These are phyloP conservation scores for Pseudolycoriella hygida DNA, from an alignment of 2,888 invertebrate genomes.

Conservation along the genomic window DNA sequence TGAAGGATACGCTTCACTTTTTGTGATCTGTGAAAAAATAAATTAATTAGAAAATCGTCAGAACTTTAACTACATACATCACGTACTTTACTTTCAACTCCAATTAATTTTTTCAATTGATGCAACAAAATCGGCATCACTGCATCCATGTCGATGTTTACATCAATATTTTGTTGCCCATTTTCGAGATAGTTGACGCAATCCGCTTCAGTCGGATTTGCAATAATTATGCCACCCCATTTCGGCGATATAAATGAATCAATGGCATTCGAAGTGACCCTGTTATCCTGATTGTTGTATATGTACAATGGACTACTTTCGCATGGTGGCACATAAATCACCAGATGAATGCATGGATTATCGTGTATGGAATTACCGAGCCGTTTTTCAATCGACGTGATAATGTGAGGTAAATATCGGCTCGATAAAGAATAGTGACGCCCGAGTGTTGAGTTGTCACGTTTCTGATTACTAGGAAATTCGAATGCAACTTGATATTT, in stretches of 20 bases:
- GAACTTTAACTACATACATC: not conserved
- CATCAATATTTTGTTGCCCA: conserved; percentile 22
- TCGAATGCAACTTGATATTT: conserved; percentile 65
- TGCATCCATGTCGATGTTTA: conserved; percentile 37
- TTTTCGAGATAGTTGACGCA: conserved; percentile 31
- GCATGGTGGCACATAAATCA: conserved; percentile 66
- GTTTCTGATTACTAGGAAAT: conserved; percentile 46
- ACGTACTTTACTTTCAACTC: conserved; percentile 43
- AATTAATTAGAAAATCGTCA: not conserved
- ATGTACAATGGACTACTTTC: conserved; percentile 55
- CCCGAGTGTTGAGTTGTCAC: conserved; percentile 29
- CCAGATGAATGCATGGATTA: conserved; percentile 66
- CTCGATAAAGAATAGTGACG: conserved; percentile 46
- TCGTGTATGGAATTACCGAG: conserved; percentile 69
- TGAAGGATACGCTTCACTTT: no score
- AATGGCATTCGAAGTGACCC: conserved; percentile 26
- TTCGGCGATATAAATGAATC: conserved; percentile 67
- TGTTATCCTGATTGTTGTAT: conserved; percentile 33
- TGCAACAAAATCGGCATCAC: conserved; percentile 63
- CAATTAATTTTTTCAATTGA: conserved; percentile 56
- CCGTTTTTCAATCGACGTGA: conserved; percentile 75
- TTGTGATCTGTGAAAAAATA: not conserved
- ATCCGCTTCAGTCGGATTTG: conserved; percentile 41
- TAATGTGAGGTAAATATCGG: conserved; percentile 58
- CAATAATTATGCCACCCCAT: conserved; percentile 80